Evolutionary conservation across 53 echinoderm and acorn worm species (phyloP), one percentile per base, ranked within the genome.

Genomic region (Temnopleurus reevesii): DNA sequence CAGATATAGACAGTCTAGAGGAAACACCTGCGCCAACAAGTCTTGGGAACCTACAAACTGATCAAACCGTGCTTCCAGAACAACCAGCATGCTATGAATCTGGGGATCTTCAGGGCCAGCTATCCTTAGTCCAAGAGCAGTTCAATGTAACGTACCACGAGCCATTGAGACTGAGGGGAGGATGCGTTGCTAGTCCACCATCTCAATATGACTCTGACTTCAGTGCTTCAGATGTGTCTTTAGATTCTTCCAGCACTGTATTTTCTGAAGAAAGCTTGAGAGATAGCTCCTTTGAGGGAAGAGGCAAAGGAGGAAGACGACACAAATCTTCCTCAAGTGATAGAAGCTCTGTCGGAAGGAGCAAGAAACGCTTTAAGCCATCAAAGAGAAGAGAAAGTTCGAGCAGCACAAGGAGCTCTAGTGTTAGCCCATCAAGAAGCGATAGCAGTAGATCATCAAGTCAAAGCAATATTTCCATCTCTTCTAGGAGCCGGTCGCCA

Each of bases 161-260:
- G 36, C 88, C 88, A 8, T 47, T 87, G 19, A 27, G 88, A 71
- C 24, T 87, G 49, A 64, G 88, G 23, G 88, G 88, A 31, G 88
- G 88, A 29, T 87, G 49, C 33, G 88, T 53, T 47, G 71, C 88
- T 23, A 64, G 65, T 87, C 66, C 88, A 33, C 88, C 88, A 49
- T 71, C 88, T 12, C 65, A 53, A 44, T 66, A 53, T 46, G 88
- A 87, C 8, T 44, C 41, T 18, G 49, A 49, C n/a, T 23, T 27
- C 30, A 66, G 65, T 31, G 88, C 65, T 59, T 85, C 85, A 27
- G 85, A 85, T 17, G 44, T 46, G 43, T 85, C 85, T 34, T 85
- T 41, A 5, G 60, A 46, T 58, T 85, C 85, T 18, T 59, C 59
- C 4, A 41, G 85, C 41, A 30, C 27, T 17, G 85, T 46, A 5